These are phyloP conservation scores for Bufotes viridis DNA, from an alignment of 2,797 vertebrate species.

Conservation along the genomic window DNA sequence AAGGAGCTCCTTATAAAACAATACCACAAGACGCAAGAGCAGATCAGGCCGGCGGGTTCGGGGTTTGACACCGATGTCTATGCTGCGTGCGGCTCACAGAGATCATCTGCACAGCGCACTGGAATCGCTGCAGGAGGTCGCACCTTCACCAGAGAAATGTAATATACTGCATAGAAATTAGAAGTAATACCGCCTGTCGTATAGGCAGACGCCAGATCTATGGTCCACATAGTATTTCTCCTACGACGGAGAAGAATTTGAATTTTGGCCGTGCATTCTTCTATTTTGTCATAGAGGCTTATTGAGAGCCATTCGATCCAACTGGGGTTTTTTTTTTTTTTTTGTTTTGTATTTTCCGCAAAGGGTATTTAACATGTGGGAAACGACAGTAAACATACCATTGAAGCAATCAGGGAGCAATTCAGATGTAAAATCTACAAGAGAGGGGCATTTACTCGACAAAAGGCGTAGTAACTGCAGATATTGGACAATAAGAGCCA, in stretches of 20 bases:
- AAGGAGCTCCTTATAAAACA: background rate
- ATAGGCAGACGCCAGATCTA: background rate
- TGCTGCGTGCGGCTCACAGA: background rate
- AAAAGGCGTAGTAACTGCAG: constrained; percentile 38
- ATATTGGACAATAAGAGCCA: constrained; percentile 43
- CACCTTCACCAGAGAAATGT: background rate
- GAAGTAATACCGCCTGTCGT: background rate
- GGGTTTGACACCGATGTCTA: background rate
- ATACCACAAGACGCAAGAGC: background rate
- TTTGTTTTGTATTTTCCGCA: background rate
- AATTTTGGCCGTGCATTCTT: background rate
- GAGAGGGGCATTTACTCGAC: constrained; percentile 31
- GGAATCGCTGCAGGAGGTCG: background rate
- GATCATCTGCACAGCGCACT: background rate
- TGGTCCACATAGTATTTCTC: background rate
- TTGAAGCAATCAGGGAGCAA: constrained; percentile 37
- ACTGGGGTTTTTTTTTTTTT: background rate
- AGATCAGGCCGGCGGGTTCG: background rate
- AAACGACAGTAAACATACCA: constrained; percentile 47
- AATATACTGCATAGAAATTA: background rate
- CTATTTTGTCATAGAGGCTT: background rate
- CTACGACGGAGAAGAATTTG: background rate
- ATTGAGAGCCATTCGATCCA: background rate
- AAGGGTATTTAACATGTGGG: constrained; percentile 30
- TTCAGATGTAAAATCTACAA: constrained; percentile 46